These are phyloP conservation scores for Coleophora flavipennella DNA, from an alignment of 2,888 invertebrate species.

Conservation along the genomic window DNA sequence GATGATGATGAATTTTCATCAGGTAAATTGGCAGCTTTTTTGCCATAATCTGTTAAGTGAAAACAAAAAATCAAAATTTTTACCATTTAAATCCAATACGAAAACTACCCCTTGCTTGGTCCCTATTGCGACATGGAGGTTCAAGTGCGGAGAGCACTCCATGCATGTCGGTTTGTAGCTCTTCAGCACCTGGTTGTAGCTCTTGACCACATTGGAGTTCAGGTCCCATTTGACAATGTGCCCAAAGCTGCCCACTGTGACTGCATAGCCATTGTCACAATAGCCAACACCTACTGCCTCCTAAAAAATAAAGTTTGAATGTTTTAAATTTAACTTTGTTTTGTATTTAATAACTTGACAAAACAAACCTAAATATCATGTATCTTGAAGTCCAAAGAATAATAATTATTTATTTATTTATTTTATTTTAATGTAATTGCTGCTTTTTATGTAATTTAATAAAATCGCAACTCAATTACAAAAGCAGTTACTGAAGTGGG, in stretches of 20 bases:
- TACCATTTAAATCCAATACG: constrained; percentile 50
- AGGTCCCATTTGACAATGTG: constrained; percentile 68
- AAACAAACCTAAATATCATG: too few species aligned
- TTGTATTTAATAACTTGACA: too few species aligned
- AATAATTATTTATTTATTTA: too few species aligned
- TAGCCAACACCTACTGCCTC: constrained; percentile 58
- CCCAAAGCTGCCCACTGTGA: constrained; percentile 63
- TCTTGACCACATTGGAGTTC: constrained; percentile 54
- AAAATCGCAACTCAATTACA: too few species aligned
- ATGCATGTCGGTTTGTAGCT: constrained; percentile 46
- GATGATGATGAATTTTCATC: too few species aligned
- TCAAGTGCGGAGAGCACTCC: constrained; percentile 45
- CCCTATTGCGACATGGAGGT: constrained; percentile 50
- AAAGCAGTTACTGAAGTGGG: too few species aligned
- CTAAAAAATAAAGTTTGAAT: constrained; percentile 25
- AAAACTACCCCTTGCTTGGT: constrained; percentile 62
- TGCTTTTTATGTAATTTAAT: too few species aligned
- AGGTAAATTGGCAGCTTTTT: too few species aligned
- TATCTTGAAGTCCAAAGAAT: too few species aligned
- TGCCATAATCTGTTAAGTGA: too few species aligned
- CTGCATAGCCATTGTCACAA: constrained; percentile 50
- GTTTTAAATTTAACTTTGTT: too few species aligned
- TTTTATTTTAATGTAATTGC: too few species aligned
- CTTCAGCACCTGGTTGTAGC: constrained; percentile 33
- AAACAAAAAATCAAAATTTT: constrained; percentile 12